Percentiles rank a stretch among this genome's conserved stretches.
phyloP scores from a whole-genome alignment of 2,113 vertebrate genomes.

The Pandion haliaetus region DNA sequence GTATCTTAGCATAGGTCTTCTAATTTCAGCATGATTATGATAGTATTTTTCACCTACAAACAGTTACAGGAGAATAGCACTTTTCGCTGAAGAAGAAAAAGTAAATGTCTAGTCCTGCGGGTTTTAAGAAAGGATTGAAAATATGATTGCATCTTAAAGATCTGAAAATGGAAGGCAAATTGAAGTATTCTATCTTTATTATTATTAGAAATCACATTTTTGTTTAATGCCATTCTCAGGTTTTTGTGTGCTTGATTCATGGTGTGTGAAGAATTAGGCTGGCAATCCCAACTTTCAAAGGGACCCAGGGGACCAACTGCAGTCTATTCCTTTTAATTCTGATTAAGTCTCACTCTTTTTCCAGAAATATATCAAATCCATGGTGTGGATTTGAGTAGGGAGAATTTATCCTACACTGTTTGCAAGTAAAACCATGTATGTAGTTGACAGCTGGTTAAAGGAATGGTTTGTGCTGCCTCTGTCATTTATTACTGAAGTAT shows the following conservation, averaged over 20 bases:
- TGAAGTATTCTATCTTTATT: neutral
- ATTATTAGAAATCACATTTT: neutral
- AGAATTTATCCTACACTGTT: neutral
- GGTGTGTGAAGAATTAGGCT: neutral
- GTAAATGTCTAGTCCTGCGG: neutral
- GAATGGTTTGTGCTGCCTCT: neutral
- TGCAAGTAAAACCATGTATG: neutral
- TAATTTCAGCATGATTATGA: neutral
- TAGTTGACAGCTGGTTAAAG: neutral
- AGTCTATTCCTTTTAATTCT: neutral
- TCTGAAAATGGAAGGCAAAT: neutral
- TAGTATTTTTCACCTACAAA: neutral
- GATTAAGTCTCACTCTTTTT: neutral
- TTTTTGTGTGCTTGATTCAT: neutral
- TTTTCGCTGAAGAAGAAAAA: neutral
- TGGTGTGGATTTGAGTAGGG: neutral
- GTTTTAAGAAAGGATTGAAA: neutral
- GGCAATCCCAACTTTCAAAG: neutral
- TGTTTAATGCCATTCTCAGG: neutral
- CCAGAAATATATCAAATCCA: neutral
- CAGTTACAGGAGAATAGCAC: neutral
- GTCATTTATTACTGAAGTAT: neutral
- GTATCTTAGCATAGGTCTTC: neutral
- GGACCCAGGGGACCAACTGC: neutral
- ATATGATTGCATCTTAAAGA: neutral